Percentiles rank a stretch among this genome's conserved stretches.
Evolutionary conservation across 2,797 vertebrate species (phyloP).

Genomic region (Allobates femoralis): DNA sequence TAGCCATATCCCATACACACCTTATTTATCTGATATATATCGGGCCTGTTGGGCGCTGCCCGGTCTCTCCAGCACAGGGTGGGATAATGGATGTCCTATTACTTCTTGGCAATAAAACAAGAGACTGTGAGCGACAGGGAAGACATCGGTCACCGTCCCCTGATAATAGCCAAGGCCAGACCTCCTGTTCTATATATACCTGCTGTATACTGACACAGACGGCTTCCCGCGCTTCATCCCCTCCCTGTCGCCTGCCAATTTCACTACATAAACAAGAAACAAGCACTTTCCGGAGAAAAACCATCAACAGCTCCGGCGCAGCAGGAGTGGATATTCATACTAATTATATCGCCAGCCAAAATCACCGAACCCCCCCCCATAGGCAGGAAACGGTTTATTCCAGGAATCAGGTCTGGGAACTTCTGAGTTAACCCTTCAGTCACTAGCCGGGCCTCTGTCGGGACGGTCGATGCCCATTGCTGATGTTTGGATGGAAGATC

Average conservation of each 20-base stretch:
- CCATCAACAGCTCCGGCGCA: background rate
- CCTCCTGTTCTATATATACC: slow-evolving; percentile 2
- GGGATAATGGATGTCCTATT: background rate
- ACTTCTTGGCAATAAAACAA: background rate
- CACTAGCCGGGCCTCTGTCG: background rate
- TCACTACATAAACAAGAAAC: slow-evolving; percentile 22
- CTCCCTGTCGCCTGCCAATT: slow-evolving; percentile 4
- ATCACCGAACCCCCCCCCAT: background rate
- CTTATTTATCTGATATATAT: background rate
- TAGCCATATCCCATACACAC: background rate
- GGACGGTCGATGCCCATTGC: background rate
- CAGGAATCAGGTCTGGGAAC: background rate
- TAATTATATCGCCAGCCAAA: background rate
- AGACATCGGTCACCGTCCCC: background rate
- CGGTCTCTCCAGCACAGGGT: background rate
- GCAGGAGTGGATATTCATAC: background rate
- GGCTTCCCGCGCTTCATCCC: background rate
- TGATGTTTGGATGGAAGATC: background rate
- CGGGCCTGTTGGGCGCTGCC: too few relatives aligned
- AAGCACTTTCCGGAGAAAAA: slow-evolving; percentile 18
- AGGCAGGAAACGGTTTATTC: background rate
- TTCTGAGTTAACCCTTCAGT: background rate
- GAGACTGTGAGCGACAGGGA: background rate
- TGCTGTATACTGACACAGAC: background rate
- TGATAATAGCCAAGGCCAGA: background rate